Conservation (phyloP, 1,140 invertebrate species). For the Caenorhabditis inopinata region DNA sequence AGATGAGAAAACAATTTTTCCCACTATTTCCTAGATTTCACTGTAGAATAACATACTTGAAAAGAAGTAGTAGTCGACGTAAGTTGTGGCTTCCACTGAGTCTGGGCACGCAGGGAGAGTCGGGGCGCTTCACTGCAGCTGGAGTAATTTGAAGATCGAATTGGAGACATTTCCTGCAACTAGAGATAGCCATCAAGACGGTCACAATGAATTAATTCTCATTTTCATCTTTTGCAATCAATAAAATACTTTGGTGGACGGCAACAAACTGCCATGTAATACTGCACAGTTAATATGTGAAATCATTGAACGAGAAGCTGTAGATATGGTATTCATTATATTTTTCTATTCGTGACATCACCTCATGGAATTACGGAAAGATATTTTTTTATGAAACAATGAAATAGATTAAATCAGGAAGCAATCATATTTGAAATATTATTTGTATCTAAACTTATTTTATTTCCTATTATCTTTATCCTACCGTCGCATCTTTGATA, state of each 20-base stretch:
- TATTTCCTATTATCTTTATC: too few species aligned
- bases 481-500: too few species aligned
- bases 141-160: conserved; percentile 9
- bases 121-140: background rate
- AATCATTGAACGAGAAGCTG: background rate
- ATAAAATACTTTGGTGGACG: too few species aligned
- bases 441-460: too few species aligned
- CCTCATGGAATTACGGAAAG: too few species aligned
- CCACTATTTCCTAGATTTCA: too few species aligned
- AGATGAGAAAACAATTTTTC: too few species aligned
- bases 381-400: too few species aligned
- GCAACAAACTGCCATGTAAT: too few species aligned
- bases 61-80: conserved; percentile 5
- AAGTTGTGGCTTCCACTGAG: background rate
- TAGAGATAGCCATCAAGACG: background rate
- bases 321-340: background rate
- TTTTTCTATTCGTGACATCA: too few species aligned
- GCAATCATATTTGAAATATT: too few species aligned
- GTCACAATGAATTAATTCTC: background rate
- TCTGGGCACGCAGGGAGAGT: background rate
- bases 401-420: too few species aligned
- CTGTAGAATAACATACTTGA: background rate
- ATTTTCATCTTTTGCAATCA: background rate
- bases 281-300: background rate
- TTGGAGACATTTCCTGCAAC: conserved; percentile 26